Evolutionary conservation across 2,888 invertebrate genomes (phyloP).

Genomic region (Toxonevra muliebris): DNA sequence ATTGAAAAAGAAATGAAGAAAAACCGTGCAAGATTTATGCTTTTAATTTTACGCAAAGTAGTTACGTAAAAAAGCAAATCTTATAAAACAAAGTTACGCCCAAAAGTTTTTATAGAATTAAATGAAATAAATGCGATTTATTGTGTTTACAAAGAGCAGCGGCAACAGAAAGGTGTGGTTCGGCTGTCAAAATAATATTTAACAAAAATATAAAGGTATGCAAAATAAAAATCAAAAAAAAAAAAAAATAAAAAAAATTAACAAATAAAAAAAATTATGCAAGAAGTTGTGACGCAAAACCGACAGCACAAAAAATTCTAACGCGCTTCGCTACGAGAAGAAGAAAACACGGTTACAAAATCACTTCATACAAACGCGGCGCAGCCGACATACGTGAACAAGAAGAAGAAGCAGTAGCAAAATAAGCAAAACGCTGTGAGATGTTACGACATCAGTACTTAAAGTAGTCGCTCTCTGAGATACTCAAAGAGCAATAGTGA

Average conservation of each 20-base stretch:
- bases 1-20: constrained; percentile 18
- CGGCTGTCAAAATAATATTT: no score
- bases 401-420: not conserved
- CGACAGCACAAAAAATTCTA: constrained; percentile 18
- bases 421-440: constrained; percentile 7
- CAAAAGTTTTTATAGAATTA: constrained; percentile 29
- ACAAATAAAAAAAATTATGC: constrained; percentile 18
- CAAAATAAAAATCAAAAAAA: not conserved
- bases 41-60: constrained; percentile 33
- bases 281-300: constrained; percentile 32
- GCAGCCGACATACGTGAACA: constrained; percentile 2
- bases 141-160: no score
- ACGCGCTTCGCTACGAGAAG: not conserved
- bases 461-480: constrained; percentile 14
- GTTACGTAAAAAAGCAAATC: constrained; percentile 48
- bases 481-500: constrained; percentile 1
- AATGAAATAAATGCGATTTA: constrained; percentile 15
- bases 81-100: constrained; percentile 48
- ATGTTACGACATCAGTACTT: constrained; percentile 52
- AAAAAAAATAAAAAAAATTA: not conserved
- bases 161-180: no score
- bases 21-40: constrained; percentile 23
- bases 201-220: not conserved
- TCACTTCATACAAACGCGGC: constrained; percentile 19
- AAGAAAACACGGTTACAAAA: constrained; percentile 33